Evolutionary conservation across 2,797 vertebrate genomes (phyloP), one percentile per base, ranked within the genome.

Genomic region (Myotis myotis): DNA sequence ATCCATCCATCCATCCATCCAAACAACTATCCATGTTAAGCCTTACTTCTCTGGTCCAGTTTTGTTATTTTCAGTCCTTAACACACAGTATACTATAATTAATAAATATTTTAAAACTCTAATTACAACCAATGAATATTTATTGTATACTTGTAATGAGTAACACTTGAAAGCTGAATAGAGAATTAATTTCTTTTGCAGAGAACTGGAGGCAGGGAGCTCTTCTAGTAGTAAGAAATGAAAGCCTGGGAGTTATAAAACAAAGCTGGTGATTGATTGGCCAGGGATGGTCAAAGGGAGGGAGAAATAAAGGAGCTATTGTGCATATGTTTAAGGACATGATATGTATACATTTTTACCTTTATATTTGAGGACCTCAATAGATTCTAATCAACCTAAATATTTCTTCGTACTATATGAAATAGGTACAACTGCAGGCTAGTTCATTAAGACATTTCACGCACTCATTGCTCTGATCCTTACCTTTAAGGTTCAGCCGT

Each of bases 171-270:
- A 81, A 80, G 38, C 49, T 79, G 33, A 79, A 44, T 47, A 47
- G 41, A 93, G 49, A 79, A 72, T 60, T 51, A 57, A 62, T 81
- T 93, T 88, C 44, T 75, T 91, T 47, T 85, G 20, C 38, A 80
- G 33, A 84, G n/a, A 44, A 75, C 44, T 80, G 44, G 13, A 91
- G 33, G 36, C 6, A 85, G 30, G 62, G 7, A 57, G 6, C n/a
- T 80, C 23, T 74, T 84, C 10, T 17, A 49, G 22, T 76, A 87
- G 71, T 70, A 38, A 84, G n/a, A 84, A 66, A 88, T 25, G 7
- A 70, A 80, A 74, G 53, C 8, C 10, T 91, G 10, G 9, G 22
- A 38, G 9, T 79, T 72, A 51, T n/a, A 82, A 36, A 83, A 36
- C 2, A 47, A 16, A 57, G 19, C 30, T 62, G 62, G 19, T 83